Evolutionary conservation across 2,113 vertebrate genomes (phyloP).

Genomic region (Ophiodon elongatus): DNA sequence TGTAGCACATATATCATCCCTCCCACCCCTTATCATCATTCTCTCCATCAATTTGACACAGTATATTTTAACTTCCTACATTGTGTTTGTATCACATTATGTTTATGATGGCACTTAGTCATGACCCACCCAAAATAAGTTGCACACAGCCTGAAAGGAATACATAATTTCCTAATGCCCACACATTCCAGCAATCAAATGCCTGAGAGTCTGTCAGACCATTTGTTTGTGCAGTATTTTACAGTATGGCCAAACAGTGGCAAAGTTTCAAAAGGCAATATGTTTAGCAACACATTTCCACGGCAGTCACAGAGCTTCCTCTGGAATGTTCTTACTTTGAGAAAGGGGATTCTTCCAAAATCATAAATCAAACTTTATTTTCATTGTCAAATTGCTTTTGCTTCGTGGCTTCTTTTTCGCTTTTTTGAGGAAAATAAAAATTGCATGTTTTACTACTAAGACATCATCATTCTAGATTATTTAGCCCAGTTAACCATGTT

Average conservation of each 20-base stretch:
- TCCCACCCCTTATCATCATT: too few species aligned
- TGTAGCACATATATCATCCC: not conserved
- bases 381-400: slow-evolving; percentile 10
- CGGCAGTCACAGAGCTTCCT: not conserved
- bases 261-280: slow-evolving; percentile 3
- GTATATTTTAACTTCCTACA: slow-evolving; percentile 59
- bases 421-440: not conserved
- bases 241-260: slow-evolving; percentile 17
- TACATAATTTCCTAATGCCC: slow-evolving; percentile 45
- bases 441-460: not conserved
- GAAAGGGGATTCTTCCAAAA: slow-evolving; percentile 10
- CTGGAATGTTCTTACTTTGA: slow-evolving; percentile 11
- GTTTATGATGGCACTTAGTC: slow-evolving; percentile 43
- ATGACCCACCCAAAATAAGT: slow-evolving; percentile 55
- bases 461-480: not conserved
- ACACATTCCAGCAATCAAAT: slow-evolving; percentile 36
- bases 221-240: slow-evolving; percentile 9
- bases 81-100: slow-evolving; percentile 64
- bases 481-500: not conserved
- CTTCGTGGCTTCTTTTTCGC: not conserved
- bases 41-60: slow-evolving; percentile 49
- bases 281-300: not conserved
- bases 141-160: slow-evolving; percentile 52
- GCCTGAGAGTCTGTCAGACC: slow-evolving; percentile 32
- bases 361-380: slow-evolving; percentile 35